Evolutionary conservation across 2,888 invertebrate genomes (phyloP), one percentile per base, ranked within the genome.

Genomic region (Machimus atricapillus): DNA sequence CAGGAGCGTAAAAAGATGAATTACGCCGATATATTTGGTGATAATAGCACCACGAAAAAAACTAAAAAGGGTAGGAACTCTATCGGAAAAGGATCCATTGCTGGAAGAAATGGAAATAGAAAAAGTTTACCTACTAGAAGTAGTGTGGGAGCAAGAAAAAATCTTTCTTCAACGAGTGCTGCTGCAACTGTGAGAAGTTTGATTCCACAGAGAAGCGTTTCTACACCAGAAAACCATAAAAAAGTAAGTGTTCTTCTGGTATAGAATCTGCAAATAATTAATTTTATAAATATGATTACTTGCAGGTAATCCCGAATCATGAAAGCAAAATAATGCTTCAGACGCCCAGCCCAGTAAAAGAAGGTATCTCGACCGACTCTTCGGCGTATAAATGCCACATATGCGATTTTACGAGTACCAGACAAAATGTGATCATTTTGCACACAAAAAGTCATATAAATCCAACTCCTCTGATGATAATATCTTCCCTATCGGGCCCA

Each of bases 381-480:
- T 27, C 40, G 37, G n/a, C 37, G 43, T 96, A 95, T 91, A 93
- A 94, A 52, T 96, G 96, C 90, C 94, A 94, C 89, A 91, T 94
- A 46, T 96, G 96, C 90, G 91, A 93, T 85, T 97, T 96, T 90
- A 94, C 94, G 34, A 95, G 96, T 43, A 93, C 94, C 19, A 94
- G 96, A 40, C 93, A 96, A 34, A 96, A 96, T 91, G 95, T 96
- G 74, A 94, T 97, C 90, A 94, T 96, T 88, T 92, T 95, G 89
- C 97, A 97, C 90, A 95, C 94, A 88, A 96, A 96, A 93, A 94
- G 94, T 89, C 96, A 96, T 90, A 94, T 94, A 85, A 89, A 88
- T 76, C 83, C 87, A 31, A 34, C 85, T 7, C 52, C 66, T 9
- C 40, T 73, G 16, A 40, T 73, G 27, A 66, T 34, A 14, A 81